phyloP scores from a whole-genome alignment of 2,888 invertebrate species.

The Caenorhabditis becei region DNA sequence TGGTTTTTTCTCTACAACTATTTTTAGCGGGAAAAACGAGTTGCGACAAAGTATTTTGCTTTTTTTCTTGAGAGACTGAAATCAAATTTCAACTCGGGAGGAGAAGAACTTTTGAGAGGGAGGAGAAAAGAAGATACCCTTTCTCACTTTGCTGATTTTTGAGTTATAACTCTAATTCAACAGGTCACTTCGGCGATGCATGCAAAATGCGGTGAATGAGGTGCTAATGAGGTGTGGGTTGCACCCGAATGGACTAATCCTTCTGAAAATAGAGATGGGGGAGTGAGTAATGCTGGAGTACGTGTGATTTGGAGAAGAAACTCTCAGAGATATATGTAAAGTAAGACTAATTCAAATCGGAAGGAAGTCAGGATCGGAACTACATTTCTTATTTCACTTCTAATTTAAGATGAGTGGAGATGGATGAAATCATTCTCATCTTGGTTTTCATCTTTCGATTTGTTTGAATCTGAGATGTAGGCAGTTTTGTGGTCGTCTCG shows the following conservation, averaged over 20 bases:
- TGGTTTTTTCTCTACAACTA: neutral
- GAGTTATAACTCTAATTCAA: neutral
- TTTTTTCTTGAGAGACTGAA: neutral
- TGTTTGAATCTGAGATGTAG: neutral
- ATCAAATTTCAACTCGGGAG: neutral
- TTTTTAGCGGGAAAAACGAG: neutral
- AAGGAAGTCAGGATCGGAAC: slow-evolving; percentile 3
- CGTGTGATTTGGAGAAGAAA: slow-evolving; percentile 8
- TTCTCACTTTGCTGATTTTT: neutral
- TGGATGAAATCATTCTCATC: slow-evolving; percentile 33
- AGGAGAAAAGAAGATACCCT: too few relatives aligned
- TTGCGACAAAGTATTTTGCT: neutral
- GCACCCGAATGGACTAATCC: slow-evolving; percentile 11
- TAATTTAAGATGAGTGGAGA: neutral
- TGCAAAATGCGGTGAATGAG: slow-evolving; percentile 35
- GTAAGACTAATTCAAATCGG: slow-evolving; percentile 35
- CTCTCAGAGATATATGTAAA: slow-evolving; percentile 25
- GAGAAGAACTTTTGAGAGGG: neutral
- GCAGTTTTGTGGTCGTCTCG: too few relatives aligned
- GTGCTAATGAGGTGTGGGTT: slow-evolving; percentile 39
- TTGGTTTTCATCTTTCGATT: neutral
- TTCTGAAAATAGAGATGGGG: slow-evolving; percentile 30
- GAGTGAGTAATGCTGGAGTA: slow-evolving; percentile 35
- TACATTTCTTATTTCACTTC: slow-evolving; percentile 12
- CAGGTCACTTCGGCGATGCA: too few relatives aligned